Evolutionary conservation across 2,797 vertebrate species (phyloP).

Genomic region (Crossoptilon crossoptilon): DNA sequence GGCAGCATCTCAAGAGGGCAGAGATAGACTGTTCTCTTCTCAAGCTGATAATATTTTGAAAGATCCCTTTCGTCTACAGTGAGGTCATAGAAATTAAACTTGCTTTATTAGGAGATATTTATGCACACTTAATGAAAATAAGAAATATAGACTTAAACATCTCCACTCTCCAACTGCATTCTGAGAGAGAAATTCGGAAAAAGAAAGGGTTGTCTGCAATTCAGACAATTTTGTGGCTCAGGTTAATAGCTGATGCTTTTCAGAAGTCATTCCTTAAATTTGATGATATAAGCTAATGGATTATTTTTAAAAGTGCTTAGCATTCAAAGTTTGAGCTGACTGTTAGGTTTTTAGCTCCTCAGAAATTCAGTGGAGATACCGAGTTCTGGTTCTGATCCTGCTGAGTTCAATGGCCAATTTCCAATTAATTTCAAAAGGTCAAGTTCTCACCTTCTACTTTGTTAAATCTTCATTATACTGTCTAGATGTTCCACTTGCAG

Average conservation of each 20-base stretch:
- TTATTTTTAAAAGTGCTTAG: not conserved
- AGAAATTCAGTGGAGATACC: not conserved
- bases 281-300: not conserved
- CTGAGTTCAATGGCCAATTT: conserved; percentile 14
- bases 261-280: not conserved
- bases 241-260: not conserved
- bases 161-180: not conserved
- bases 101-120: not conserved
- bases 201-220: not conserved
- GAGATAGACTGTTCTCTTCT: not conserved
- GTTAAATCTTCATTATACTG: not conserved
- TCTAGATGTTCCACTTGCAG: not conserved
- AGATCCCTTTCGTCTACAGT: not conserved
- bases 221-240: not conserved
- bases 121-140: not conserved
- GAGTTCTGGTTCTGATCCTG: not conserved
- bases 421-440: not conserved
- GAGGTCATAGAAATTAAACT: not conserved
- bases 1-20: not conserved
- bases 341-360: not conserved
- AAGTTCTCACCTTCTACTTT: not conserved
- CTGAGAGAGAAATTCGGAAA: not conserved
- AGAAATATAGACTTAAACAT: not conserved
- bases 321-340: not conserved
- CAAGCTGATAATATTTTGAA: not conserved